A percentile compares a stretch with the other conserved stretches of the same genome.
These are phyloP conservation scores for Pseudococcus longispinus DNA, from an alignment of 2,888 invertebrate species.

Conservation along the genomic window DNA sequence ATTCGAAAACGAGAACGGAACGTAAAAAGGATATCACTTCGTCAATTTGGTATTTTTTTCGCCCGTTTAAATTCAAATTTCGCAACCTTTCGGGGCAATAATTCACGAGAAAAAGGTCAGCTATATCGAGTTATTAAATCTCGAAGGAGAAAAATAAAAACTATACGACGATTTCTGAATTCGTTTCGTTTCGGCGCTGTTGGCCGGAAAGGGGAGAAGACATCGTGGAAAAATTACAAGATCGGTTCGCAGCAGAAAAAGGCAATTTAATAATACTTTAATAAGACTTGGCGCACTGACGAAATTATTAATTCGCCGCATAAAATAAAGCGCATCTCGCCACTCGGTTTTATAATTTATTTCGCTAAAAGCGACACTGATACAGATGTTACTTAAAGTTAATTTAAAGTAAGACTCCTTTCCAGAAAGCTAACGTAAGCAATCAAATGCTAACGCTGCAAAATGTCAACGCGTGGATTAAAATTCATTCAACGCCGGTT, in stretches of 20 bases:
- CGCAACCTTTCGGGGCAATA: slow-evolving; percentile 23
- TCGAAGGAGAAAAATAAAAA: slow-evolving; percentile 4
- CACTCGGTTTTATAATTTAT: slow-evolving; percentile 30
- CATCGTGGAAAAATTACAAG: background rate
- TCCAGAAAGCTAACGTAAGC: background rate
- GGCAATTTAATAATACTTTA: slow-evolving; percentile 45
- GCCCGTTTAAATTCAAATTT: slow-evolving; percentile 22
- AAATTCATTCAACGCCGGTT: background rate
- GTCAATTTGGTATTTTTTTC: background rate
- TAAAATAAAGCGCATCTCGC: slow-evolving; percentile 14
- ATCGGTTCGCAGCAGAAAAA: background rate
- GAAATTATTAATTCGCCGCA: slow-evolving; percentile 41
- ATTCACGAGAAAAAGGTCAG: slow-evolving; percentile 31
- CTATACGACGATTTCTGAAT: background rate
- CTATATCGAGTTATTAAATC: slow-evolving; percentile 31
- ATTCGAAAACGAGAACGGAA: background rate
- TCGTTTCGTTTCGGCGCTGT: background rate
- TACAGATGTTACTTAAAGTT: slow-evolving; percentile 42
- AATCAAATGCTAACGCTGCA: slow-evolving; percentile 21
- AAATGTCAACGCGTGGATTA: slow-evolving; percentile 37
- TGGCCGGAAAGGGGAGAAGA: background rate
- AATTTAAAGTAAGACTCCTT: slow-evolving; percentile 4
- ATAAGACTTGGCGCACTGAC: slow-evolving; percentile 24
- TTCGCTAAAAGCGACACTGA: slow-evolving; percentile 33
- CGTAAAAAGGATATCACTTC: background rate